phyloP scores from a whole-genome alignment of 2,888 invertebrate genomes.

The Syrphus vitripennis region DNA sequence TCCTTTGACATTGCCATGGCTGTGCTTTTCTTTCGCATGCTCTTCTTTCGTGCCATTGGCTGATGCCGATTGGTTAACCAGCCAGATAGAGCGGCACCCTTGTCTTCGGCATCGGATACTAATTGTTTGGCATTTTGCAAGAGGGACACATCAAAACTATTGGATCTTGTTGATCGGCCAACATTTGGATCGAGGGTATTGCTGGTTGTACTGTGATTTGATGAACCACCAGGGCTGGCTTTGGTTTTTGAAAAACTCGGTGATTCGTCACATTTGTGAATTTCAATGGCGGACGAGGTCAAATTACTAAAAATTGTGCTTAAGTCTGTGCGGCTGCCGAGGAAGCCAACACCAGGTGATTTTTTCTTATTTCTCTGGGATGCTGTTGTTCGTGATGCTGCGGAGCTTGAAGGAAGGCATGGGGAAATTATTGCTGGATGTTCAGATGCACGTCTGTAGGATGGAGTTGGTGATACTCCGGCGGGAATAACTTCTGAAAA shows the following conservation, averaged over 20 bases:
- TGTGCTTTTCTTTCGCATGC: constrained; percentile 82
- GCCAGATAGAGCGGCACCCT: constrained; percentile 84
- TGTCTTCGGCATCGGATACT: constrained; percentile 80
- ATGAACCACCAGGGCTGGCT: constrained; percentile 71
- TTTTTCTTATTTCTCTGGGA: constrained; percentile 78
- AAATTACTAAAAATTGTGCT: constrained; percentile 87
- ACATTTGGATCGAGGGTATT: constrained; percentile 79
- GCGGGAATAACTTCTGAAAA: constrained; percentile 87
- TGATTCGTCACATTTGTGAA: constrained; percentile 85
- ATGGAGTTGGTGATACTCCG: constrained; percentile 82
- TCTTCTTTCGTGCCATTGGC: constrained; percentile 86
- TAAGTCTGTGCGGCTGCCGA: constrained; percentile 91
- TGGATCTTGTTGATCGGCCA: constrained; percentile 86
- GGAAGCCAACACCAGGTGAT: constrained; percentile 83
- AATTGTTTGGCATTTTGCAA: constrained; percentile 82
- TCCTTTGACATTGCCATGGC: constrained; percentile 83
- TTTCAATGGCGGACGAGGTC: constrained; percentile 91
- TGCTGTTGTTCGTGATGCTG: constrained; percentile 75
- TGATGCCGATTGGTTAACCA: constrained; percentile 91
- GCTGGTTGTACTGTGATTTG: constrained; percentile 43
- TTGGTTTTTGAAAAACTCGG: constrained; percentile 72
- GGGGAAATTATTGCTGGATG: constrained; percentile 83
- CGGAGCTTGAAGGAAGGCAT: constrained; percentile 75
- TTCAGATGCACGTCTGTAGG: constrained; percentile 87
- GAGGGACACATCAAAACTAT: constrained; percentile 92